Evolutionary conservation across 2,113 vertebrate genomes (phyloP).

Genomic region (Eonycteris spelaea): DNA sequence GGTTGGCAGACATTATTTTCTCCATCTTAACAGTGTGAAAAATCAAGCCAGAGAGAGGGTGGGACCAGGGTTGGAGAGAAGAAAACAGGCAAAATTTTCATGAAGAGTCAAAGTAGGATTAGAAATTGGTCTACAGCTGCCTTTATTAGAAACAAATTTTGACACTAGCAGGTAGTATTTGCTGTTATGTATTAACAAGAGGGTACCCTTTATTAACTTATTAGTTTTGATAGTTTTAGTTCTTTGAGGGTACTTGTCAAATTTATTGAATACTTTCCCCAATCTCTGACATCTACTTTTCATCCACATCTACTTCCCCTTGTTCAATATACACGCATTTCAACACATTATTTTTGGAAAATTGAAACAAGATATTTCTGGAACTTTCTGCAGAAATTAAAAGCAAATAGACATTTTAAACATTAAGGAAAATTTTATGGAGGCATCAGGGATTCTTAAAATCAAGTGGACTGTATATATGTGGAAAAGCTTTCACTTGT

Average conservation of each 20-base stretch:
- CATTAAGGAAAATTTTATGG: neutral
- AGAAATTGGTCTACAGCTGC: neutral
- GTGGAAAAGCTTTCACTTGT: slow-evolving; percentile 30
- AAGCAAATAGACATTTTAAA: neutral
- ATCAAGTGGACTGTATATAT: neutral
- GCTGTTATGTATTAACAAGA: neutral
- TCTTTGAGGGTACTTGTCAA: neutral
- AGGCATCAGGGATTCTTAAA: neutral
- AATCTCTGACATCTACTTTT: neutral
- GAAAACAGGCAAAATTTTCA: neutral
- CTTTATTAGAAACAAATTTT: neutral
- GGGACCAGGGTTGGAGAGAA: too few species aligned
- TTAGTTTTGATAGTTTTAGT: slow-evolving; percentile 14
- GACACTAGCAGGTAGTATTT: neutral
- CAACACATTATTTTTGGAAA: slow-evolving; percentile 1
- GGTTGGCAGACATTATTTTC: neutral
- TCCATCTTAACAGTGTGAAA: slow-evolving; percentile 17
- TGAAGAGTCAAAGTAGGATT: neutral
- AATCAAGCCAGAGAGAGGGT: neutral
- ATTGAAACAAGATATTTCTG: slow-evolving; percentile 2
- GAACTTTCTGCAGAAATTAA: neutral
- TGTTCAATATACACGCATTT: neutral
- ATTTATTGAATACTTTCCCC: neutral
- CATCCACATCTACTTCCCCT: neutral
- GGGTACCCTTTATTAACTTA: neutral